phyloP scores from a whole-genome alignment of 2,113 vertebrate species.

The Oncorhynchus tshawytscha region DNA sequence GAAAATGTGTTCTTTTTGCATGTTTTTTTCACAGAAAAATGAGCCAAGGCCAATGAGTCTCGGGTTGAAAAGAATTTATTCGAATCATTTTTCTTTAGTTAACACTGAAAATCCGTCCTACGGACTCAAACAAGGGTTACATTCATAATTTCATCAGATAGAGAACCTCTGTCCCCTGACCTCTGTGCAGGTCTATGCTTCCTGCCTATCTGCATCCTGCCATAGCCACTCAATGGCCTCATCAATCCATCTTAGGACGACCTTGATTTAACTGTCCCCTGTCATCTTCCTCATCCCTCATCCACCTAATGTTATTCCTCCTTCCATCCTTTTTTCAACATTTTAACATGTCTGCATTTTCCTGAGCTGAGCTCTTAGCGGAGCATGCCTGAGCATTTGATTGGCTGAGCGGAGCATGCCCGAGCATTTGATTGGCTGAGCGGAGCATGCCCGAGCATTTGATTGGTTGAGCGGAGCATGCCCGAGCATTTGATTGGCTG shows the following conservation, averaged over 20 bases:
- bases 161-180: slow-evolving; percentile 71
- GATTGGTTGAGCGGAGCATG: not conserved
- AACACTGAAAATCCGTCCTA: too few species aligned
- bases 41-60: too few species aligned
- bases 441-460: too few species aligned
- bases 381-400: slow-evolving; percentile 52
- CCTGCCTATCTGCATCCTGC: slow-evolving; percentile 62
- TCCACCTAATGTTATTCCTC: slow-evolving; percentile 70
- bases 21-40: too few species aligned
- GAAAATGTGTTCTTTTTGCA: too few species aligned
- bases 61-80: too few species aligned
- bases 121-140: slow-evolving; percentile 51
- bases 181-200: slow-evolving; percentile 36
- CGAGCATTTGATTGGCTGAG: not conserved
- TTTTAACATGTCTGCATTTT: slow-evolving; percentile 72
- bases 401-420: slow-evolving; percentile 6
- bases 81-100: too few species aligned
- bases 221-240: slow-evolving; percentile 71
- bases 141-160: slow-evolving; percentile 72
- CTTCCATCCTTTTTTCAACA: slow-evolving; percentile 55
- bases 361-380: slow-evolving; percentile 5
- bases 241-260: slow-evolving; percentile 75
- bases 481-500: too few species aligned
- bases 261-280: slow-evolving; percentile 76
- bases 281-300: slow-evolving; percentile 68